phyloP scores from a whole-genome alignment of 2,113 vertebrate genomes.

The Hypomesus transpacificus region DNA sequence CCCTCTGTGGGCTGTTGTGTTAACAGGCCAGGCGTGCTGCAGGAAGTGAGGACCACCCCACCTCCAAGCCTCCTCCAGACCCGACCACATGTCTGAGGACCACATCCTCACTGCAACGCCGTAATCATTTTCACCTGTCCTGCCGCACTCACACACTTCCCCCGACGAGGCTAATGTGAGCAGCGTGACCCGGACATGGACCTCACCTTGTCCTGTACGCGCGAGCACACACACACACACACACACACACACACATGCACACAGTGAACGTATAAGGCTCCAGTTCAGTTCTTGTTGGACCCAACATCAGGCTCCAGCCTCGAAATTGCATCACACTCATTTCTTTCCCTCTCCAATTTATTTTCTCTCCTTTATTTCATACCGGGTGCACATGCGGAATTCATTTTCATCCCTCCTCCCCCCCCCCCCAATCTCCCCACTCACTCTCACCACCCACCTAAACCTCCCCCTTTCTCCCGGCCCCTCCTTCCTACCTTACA shows the following conservation, averaged over 20 bases:
- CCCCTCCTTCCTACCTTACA: conserved; percentile 67
- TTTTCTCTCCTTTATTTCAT: conserved; percentile 30
- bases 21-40: conserved; percentile 65
- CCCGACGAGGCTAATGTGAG: conserved; percentile 48
- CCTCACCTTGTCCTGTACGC: conserved; percentile 25
- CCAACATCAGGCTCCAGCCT: not conserved
- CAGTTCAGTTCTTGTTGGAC: no score
- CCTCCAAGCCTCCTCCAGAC: conserved; percentile 63
- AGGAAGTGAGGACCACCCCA: conserved; percentile 67
- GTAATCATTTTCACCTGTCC: conserved; percentile 73
- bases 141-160: conserved; percentile 45
- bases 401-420: conserved; percentile 59
- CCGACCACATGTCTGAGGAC: conserved; percentile 76
- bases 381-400: conserved; percentile 61
- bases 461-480: conserved; percentile 24
- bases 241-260: not conserved
- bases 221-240: not conserved
- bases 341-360: conserved; percentile 25
- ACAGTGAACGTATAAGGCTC: not conserved
- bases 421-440: conserved; percentile 35
- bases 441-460: conserved; percentile 12
- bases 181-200: conserved; percentile 8
- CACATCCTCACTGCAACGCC: conserved; percentile 30
- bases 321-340: conserved; percentile 31
- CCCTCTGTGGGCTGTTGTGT: conserved; percentile 51